These are phyloP conservation scores for Diadumene lineata DNA, from an alignment of 92 coral and sea anemone species.

Conservation along the genomic window DNA sequence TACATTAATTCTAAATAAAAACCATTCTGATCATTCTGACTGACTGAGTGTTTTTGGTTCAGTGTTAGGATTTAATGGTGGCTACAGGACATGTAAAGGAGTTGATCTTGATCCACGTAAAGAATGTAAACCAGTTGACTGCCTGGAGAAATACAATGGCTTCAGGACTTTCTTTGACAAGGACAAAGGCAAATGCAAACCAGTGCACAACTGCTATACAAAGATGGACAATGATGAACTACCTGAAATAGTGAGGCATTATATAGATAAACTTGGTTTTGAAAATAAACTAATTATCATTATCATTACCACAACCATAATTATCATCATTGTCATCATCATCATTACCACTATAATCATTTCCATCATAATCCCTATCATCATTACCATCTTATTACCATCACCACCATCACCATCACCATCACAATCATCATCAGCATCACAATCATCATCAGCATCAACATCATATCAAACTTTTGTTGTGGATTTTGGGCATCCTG, in stretches of 20 bases:
- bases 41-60: not conserved
- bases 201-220: constrained; percentile 87
- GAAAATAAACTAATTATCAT: not conserved
- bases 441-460: not conserved
- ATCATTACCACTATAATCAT: not conserved
- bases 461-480: too few relatives aligned
- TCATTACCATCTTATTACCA: not conserved
- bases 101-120: constrained; percentile 86
- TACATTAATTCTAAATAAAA: too few relatives aligned
- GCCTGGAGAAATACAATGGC: constrained; percentile 95
- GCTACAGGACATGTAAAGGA: constrained; percentile 63
- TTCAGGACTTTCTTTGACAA: constrained; percentile 78
- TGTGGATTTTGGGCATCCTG: too few relatives aligned
- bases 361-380: not conserved
- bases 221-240: constrained; percentile 65
- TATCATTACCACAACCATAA: not conserved
- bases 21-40: too few relatives aligned
- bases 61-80: constrained; percentile 66
- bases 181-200: constrained; percentile 74
- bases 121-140: constrained; percentile 83
- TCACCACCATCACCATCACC: not conserved
- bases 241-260: constrained; percentile 82
- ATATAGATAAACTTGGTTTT: too few relatives aligned
- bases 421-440: not conserved
- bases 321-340: constrained; percentile 4